phyloP scores from a whole-genome alignment of 2,888 invertebrate species.

The Drosophila emarginata region DNA sequence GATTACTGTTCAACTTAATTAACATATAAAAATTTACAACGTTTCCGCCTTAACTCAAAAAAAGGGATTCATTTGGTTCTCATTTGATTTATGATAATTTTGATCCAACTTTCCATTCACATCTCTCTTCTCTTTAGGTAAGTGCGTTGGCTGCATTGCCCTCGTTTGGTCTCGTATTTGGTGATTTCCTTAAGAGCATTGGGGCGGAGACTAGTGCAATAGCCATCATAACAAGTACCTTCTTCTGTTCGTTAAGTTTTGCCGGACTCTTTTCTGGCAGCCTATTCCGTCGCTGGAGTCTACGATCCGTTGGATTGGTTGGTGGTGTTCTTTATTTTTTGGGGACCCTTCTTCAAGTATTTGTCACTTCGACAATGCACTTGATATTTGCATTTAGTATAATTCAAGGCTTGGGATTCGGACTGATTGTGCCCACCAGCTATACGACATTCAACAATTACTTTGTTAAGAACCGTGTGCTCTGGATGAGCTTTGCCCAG shows the following conservation, averaged over 20 bases:
- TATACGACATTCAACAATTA: conserved; percentile 90
- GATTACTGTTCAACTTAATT: not conserved
- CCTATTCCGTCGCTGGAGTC: conserved; percentile 86
- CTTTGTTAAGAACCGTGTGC: conserved; percentile 87
- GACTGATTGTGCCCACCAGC: conserved; percentile 88
- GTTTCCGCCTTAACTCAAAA: no score
- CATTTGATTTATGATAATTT: no score
- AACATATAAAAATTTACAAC: not conserved
- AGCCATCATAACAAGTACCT: conserved; percentile 88
- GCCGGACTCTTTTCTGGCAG: conserved; percentile 87
- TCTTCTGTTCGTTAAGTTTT: conserved; percentile 83
- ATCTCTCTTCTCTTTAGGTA: conserved; percentile 83
- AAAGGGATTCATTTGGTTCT: no score
- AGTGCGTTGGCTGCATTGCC: conserved; percentile 87
- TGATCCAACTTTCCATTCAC: no score
- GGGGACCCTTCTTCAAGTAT: conserved; percentile 86
- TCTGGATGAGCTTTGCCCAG: conserved; percentile 90
- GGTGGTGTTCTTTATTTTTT: conserved; percentile 86
- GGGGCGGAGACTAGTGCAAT: conserved; percentile 88
- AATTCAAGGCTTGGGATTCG: conserved; percentile 88
- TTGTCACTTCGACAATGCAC: conserved; percentile 86
- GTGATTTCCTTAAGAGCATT: conserved; percentile 86
- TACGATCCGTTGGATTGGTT: conserved; percentile 86
- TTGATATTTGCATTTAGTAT: conserved; percentile 87
- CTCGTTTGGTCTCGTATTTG: conserved; percentile 88